These are phyloP conservation scores for Nilaparvata lugens DNA, from an alignment of 1,140 invertebrate genomes.

Conservation along the genomic window DNA sequence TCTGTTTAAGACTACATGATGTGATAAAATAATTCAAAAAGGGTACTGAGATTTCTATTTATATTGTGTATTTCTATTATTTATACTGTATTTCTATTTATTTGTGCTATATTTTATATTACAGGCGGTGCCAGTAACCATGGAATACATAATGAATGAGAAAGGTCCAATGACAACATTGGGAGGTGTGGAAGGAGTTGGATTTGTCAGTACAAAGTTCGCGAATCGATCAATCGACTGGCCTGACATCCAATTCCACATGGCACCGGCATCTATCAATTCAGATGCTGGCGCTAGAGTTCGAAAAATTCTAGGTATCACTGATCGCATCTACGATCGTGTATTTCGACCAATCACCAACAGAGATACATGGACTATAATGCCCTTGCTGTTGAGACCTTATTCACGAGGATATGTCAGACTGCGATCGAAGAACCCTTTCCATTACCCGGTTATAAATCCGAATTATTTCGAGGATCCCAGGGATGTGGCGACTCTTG, in stretches of 20 bases:
- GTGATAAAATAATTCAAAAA: too few species aligned
- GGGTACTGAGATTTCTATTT: too few species aligned
- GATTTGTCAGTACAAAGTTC: slow-evolving; percentile 73
- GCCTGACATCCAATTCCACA: slow-evolving; percentile 80
- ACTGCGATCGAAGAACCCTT: slow-evolving; percentile 68
- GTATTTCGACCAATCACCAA: slow-evolving; percentile 67
- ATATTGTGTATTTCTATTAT: too few species aligned
- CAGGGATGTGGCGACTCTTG: slow-evolving; percentile 60
- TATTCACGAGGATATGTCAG: slow-evolving; percentile 63
- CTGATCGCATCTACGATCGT: slow-evolving; percentile 67
- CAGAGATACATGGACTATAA: slow-evolving; percentile 71
- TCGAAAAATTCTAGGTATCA: slow-evolving; percentile 68
- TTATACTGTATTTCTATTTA: too few species aligned
- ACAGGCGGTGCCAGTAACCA: slow-evolving; percentile 61
- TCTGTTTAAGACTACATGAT: too few species aligned
- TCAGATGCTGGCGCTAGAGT: slow-evolving; percentile 67
- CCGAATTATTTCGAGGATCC: slow-evolving; percentile 80
- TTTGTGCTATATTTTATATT: slow-evolving; percentile 38
- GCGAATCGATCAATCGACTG: slow-evolving; percentile 60
- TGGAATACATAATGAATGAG: slow-evolving; percentile 65
- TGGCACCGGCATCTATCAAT: slow-evolving; percentile 75
- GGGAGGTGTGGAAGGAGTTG: slow-evolving; percentile 75
- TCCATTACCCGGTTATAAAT: slow-evolving; percentile 74
- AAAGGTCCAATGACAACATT: slow-evolving; percentile 74
- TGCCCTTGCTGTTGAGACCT: slow-evolving; percentile 70